Conservation (phyloP, 2,113 vertebrate species). For the Takifugu flavidus region DNA sequence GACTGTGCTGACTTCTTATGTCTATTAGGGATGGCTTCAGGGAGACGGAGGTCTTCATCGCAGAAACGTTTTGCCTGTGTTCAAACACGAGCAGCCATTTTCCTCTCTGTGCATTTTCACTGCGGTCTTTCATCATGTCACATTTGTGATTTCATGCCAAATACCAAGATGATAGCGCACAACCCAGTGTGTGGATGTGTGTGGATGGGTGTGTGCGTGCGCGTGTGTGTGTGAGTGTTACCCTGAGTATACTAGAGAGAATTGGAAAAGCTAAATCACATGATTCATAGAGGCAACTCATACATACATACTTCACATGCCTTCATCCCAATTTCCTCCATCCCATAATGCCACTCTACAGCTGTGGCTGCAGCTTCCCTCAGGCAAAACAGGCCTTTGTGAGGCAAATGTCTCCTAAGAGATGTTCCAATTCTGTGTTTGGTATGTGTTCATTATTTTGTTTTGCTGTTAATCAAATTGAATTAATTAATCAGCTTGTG, state of each 20-base stretch:
- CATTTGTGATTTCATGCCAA: background rate
- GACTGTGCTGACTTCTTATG: background rate
- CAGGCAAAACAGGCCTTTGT: constrained; percentile 61
- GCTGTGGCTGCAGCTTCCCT: constrained; percentile 49
- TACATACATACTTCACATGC: constrained; percentile 19
- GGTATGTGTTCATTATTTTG: constrained; percentile 2
- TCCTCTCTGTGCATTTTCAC: background rate
- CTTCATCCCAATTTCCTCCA: constrained; percentile 14
- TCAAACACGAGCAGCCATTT: background rate
- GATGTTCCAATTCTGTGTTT: constrained; percentile 31
- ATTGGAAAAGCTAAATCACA: constrained; percentile 26
- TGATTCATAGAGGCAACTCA: constrained; percentile 22
- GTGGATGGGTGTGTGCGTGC: background rate
- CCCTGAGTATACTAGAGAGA: constrained; percentile 18
- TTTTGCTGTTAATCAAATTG: background rate
- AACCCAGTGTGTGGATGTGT: too few relatives aligned
- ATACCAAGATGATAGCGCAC: background rate
- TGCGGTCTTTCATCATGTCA: background rate
- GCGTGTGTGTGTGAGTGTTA: background rate
- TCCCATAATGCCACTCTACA: constrained; percentile 57
- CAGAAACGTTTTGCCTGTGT: background rate
- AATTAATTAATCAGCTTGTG: background rate
- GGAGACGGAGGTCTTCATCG: background rate
- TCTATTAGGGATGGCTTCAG: background rate
- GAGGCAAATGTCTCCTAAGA: constrained; percentile 61